Percentiles rank a stretch among this genome's conserved stretches.
Conservation (phyloP, 1,140 invertebrate species). For the Caerostris extrusa region DNA sequence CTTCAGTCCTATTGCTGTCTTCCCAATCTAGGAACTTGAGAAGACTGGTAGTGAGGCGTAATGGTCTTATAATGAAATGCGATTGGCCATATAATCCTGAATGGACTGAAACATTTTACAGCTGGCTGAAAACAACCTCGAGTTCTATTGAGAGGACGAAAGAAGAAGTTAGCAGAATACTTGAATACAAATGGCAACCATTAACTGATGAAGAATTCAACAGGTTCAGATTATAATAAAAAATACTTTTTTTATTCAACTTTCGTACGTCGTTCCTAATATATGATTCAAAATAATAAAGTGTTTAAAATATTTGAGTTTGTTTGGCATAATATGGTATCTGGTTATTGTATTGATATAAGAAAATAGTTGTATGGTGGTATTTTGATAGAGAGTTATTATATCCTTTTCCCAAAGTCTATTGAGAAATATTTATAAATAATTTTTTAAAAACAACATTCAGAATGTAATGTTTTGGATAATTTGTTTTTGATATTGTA, state of each 20-base stretch:
- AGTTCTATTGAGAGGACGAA: conserved; percentile 86
- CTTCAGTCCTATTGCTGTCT: conserved; percentile 89
- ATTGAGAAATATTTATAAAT: too few species aligned
- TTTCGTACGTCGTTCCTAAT: background rate
- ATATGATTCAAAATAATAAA: background rate
- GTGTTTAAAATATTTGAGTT: background rate
- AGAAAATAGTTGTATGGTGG: too few species aligned
- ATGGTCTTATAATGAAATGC: conserved; percentile 87
- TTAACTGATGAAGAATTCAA: conserved; percentile 88
- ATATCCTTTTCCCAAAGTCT: too few species aligned
- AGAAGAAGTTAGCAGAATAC: conserved; percentile 86
- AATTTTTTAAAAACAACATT: too few species aligned
- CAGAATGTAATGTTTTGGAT: too few species aligned
- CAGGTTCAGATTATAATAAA: conserved; percentile 11
- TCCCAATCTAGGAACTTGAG: conserved; percentile 84
- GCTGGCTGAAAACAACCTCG: conserved; percentile 85
- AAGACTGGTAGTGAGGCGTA: conserved; percentile 87
- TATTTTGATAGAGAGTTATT: too few species aligned
- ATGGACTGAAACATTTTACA: conserved; percentile 86
- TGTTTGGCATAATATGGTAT: background rate
- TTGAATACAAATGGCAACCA: conserved; percentile 88
- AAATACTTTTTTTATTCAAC: background rate
- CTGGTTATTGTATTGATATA: too few species aligned
- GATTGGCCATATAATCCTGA: conserved; percentile 87
- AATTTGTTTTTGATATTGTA: too few species aligned